Conservation (phyloP, 1,140 invertebrate species). For the Spodoptera litura region DNA sequence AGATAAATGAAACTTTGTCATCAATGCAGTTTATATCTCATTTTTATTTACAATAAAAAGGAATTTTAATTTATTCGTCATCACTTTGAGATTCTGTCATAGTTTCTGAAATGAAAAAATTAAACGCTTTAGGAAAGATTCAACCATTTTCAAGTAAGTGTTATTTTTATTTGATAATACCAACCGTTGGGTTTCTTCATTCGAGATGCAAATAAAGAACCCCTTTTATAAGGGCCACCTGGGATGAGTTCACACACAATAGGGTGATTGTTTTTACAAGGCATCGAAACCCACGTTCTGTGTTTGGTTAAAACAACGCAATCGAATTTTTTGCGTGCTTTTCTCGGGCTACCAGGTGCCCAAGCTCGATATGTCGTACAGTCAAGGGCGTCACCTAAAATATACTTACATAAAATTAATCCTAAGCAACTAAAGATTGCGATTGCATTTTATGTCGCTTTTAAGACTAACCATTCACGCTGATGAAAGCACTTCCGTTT, state of each 20-base stretch:
- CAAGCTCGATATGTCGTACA: conserved; percentile 89
- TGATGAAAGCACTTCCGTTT: conserved; percentile 62
- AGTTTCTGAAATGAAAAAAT: conserved; percentile 16
- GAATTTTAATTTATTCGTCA: not conserved
- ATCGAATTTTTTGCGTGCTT: conserved; percentile 75
- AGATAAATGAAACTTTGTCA: no score
- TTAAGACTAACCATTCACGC: conserved; percentile 58
- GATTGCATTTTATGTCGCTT: no score
- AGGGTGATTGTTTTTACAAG: conserved; percentile 84
- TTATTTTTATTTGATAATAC: not conserved
- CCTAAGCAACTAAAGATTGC: no score
- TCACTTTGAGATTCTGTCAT: not conserved
- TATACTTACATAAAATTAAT: not conserved
- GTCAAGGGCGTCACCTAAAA: conserved; percentile 83
- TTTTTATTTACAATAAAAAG: not conserved
- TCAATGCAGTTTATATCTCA: not conserved
- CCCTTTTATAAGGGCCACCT: conserved; percentile 71
- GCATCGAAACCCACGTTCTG: conserved; percentile 86
- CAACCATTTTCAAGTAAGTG: not conserved
- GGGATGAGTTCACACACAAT: conserved; percentile 88
- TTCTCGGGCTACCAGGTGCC: conserved; percentile 88
- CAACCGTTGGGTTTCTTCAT: conserved; percentile 41
- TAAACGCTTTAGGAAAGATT: not conserved
- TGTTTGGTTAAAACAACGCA: conserved; percentile 87
- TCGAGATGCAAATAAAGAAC: conserved; percentile 65